Percentiles rank a stretch among this genome's conserved stretches.
phyloP scores from a whole-genome alignment of 2,113 vertebrate species.

The Vombatus ursinus region DNA sequence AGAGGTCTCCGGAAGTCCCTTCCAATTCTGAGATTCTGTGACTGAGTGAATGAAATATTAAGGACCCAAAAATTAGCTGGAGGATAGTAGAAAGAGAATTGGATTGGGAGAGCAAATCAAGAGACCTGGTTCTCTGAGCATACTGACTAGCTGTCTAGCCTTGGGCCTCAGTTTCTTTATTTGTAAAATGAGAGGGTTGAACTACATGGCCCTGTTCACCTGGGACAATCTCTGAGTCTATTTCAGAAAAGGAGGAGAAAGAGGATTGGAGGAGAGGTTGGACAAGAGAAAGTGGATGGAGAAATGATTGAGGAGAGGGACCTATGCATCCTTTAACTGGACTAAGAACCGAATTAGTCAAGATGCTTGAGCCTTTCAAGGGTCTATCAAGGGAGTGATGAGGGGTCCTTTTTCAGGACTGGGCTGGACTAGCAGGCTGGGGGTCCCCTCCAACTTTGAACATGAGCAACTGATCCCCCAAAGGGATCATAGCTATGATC shows the following conservation, averaged over 20 bases:
- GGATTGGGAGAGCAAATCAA: not conserved
- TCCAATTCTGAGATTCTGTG: not conserved
- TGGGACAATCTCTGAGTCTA: no score
- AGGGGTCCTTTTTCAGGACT: not conserved
- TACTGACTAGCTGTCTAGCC: not conserved
- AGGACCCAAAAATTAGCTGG: not conserved
- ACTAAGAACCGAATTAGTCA: no score
- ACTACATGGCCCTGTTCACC: not conserved
- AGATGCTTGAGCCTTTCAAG: not conserved
- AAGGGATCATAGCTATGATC: not conserved
- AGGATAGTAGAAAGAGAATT: not conserved
- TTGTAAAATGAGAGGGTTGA: not conserved
- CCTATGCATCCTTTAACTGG: no score
- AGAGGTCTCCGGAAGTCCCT: not conserved
- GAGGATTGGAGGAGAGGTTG: not conserved
- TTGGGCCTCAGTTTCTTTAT: not conserved
- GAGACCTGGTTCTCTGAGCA: not conserved
- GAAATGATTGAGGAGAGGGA: not conserved
- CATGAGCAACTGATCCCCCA: not conserved
- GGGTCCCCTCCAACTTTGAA: not conserved
- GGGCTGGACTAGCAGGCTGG: not conserved
- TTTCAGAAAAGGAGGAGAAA: not conserved
- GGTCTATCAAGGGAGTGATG: no score
- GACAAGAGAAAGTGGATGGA: no score
- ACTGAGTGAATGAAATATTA: not conserved